Conservation (phyloP, 2,113 vertebrate species). For the Leptocoma aspasia region DNA sequence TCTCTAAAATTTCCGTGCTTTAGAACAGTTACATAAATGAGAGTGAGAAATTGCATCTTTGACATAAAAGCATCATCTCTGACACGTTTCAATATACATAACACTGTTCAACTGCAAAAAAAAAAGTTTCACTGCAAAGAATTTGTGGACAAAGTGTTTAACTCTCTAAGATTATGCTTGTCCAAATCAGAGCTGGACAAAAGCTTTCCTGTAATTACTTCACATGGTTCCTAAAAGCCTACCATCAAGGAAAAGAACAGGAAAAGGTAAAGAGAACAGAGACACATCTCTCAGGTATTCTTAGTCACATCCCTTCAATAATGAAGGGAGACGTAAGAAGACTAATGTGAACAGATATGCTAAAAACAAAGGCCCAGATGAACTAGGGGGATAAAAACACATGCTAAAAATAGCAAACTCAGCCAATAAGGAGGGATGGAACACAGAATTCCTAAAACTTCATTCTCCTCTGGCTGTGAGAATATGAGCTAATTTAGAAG, state of each 20-base stretch:
- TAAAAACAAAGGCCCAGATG: not conserved
- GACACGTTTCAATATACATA: rapidly evolving
- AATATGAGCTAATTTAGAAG: not conserved
- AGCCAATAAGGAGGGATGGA: not conserved
- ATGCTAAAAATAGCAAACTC: not conserved
- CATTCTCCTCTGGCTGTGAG: not conserved
- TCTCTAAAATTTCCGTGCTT: not conserved
- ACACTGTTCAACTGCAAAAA: not conserved
- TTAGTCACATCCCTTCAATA: not conserved
- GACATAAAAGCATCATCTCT: not conserved
- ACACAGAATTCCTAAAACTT: not conserved
- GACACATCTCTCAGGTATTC: not conserved
- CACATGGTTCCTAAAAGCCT: not conserved
- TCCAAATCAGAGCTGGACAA: not conserved
- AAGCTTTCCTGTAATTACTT: not conserved
- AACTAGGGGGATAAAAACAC: not conserved
- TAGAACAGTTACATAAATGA: not conserved
- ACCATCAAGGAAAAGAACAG: not conserved
- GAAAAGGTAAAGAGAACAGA: not conserved
- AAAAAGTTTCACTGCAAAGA: not conserved
- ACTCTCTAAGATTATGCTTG: not conserved
- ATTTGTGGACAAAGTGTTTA: not conserved
- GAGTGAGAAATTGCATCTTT: not conserved
- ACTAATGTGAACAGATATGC: rapidly evolving
- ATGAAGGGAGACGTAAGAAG: not conserved